Evolutionary conservation across 1,140 invertebrate species (phyloP).

Genomic region (Danaus melanippus): DNA sequence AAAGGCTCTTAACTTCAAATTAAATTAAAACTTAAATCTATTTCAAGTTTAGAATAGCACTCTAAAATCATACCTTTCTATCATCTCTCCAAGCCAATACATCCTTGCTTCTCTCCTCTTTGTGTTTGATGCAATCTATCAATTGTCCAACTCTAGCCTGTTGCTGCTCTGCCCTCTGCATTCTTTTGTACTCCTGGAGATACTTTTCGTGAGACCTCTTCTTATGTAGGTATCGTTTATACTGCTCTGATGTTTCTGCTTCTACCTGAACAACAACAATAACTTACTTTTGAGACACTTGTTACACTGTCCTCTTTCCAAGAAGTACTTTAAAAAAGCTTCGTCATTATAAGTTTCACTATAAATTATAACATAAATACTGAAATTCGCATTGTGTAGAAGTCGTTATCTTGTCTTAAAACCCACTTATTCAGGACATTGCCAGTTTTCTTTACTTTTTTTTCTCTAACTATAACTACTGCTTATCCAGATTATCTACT

Average conservation of each 20-base stretch:
- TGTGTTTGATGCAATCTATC: slow-evolving; percentile 40
- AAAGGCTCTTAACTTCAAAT: too few relatives aligned
- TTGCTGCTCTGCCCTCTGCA: slow-evolving; percentile 31
- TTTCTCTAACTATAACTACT: too few relatives aligned
- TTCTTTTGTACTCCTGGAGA: slow-evolving; percentile 31
- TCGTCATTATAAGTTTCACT: neutral
- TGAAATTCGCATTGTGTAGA: too few relatives aligned
- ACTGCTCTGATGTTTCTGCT: slow-evolving; percentile 43
- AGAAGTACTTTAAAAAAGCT: neutral
- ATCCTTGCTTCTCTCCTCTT: slow-evolving; percentile 40
- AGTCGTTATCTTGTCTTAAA: too few relatives aligned
- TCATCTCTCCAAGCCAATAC: slow-evolving; percentile 39
- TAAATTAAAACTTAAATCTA: too few relatives aligned
- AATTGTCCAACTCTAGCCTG: slow-evolving; percentile 32
- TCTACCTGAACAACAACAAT: slow-evolving; percentile 33
- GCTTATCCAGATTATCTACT: too few relatives aligned
- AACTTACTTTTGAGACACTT: neutral
- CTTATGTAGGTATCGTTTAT: slow-evolving; percentile 41
- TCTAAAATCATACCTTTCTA: slow-evolving; percentile 31
- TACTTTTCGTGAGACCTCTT: slow-evolving; percentile 41
- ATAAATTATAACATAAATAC: too few relatives aligned
- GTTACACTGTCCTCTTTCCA: neutral
- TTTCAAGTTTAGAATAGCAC: too few relatives aligned
- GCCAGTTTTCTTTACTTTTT: too few relatives aligned
- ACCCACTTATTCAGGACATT: too few relatives aligned